Conservation (phyloP, 2,797 vertebrate species). For the Pseudotriccus pelzelni region DNA sequence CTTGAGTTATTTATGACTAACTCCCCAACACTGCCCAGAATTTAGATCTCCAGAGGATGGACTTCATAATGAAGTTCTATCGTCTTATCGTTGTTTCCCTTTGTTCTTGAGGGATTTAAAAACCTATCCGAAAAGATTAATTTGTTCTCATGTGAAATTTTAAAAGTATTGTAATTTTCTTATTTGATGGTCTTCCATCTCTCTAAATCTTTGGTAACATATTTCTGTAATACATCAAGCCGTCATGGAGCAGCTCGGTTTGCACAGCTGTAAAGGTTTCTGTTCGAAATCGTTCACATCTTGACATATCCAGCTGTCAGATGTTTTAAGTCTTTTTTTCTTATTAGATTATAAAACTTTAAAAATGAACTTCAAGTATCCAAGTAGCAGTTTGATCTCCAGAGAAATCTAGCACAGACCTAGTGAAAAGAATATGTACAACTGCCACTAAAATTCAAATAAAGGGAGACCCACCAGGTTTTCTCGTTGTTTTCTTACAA, state of each 20-base stretch:
- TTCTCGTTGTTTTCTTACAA: not conserved
- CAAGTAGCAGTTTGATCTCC: not conserved
- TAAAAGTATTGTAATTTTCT: not conserved
- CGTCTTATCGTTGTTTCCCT: constrained; percentile 20
- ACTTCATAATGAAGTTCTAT: constrained; percentile 18
- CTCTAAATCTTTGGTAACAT: constrained; percentile 26
- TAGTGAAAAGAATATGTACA: not conserved
- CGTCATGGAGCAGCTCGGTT: constrained; percentile 9
- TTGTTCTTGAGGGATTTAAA: constrained; percentile 9
- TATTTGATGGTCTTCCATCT: not conserved
- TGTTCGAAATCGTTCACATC: constrained; percentile 27
- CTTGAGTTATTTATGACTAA: constrained; percentile 37
- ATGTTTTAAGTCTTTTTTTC: constrained; percentile 22
- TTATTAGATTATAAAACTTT: not conserved
- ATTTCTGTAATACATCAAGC: constrained; percentile 17
- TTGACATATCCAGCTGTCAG: constrained; percentile 20
- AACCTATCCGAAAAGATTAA: not conserved
- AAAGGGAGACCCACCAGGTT: not conserved
- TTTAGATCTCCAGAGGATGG: constrained; percentile 2
- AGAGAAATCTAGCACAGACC: not conserved
- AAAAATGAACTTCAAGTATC: constrained; percentile 25
- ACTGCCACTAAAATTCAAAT: not conserved
- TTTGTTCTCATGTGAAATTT: constrained; percentile 22
- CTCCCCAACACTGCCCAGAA: not conserved
- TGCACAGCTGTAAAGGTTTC: constrained; percentile 41